phyloP scores from a whole-genome alignment of 2,888 invertebrate species.

The Sialis fuliginosa region DNA sequence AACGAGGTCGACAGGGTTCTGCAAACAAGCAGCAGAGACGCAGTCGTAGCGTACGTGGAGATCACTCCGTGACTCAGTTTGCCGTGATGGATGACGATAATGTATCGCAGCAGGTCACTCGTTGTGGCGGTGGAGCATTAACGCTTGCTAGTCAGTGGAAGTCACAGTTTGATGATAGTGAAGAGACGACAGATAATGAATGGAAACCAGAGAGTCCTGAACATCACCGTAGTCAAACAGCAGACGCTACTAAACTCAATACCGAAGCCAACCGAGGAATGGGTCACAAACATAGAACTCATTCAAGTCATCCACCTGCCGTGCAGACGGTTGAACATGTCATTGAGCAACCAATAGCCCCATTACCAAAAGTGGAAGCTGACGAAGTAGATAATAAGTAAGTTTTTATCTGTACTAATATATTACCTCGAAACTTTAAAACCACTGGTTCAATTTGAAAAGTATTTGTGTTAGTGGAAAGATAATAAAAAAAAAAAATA shows the following conservation, averaged over 20 bases:
- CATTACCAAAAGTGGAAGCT: neutral
- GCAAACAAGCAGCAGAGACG: conserved; percentile 18
- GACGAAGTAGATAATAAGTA: neutral
- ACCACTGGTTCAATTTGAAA: too few relatives aligned
- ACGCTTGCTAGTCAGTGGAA: conserved; percentile 91
- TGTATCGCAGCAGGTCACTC: conserved; percentile 75
- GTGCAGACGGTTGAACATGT: neutral
- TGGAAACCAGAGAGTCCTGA: conserved; percentile 73
- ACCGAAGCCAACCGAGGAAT: conserved; percentile 4
- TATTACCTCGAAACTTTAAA: too few relatives aligned
- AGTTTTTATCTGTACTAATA: neutral
- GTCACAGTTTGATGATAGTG: conserved; percentile 89
- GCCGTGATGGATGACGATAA: conserved; percentile 89
- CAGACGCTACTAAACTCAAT: conserved; percentile 2
- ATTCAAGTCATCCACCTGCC: too few relatives aligned
- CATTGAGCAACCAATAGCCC: neutral
- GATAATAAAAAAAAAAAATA: too few relatives aligned
- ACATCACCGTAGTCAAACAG: conserved; percentile 20
- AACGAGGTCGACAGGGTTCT: conserved; percentile 17
- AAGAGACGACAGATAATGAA: conserved; percentile 86
- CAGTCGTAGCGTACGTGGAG: conserved; percentile 37
- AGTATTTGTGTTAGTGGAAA: too few relatives aligned
- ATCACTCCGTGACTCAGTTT: conserved; percentile 76
- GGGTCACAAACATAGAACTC: neutral
- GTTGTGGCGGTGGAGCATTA: conserved; percentile 77